Conservation (phyloP, 2,797 vertebrate species). For the Malacoraja senta region DNA sequence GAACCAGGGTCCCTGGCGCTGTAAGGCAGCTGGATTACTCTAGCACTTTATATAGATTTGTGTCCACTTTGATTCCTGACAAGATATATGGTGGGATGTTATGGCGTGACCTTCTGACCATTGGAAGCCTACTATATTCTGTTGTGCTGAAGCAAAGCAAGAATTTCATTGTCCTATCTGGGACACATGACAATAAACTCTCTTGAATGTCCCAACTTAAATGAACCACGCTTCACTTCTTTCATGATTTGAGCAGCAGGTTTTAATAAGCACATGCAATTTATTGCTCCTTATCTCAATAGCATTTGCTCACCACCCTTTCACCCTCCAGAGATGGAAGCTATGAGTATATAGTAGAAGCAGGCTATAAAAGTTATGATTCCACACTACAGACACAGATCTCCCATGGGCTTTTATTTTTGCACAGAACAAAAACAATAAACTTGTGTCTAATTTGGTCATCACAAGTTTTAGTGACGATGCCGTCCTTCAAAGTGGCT, state of each 20-base stretch:
- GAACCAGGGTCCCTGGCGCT: too few species aligned
- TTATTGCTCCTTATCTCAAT: not conserved
- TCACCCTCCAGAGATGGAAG: too few species aligned
- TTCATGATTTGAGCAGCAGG: not conserved
- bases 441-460: not conserved
- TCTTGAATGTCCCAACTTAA: not conserved
- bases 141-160: too few species aligned
- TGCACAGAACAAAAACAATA: not conserved
- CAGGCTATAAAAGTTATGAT: not conserved
- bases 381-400: not conserved
- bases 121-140: too few species aligned
- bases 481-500: not conserved
- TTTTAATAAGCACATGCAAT: not conserved
- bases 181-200: too few species aligned
- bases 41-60: too few species aligned
- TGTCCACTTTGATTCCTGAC: not conserved
- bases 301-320: not conserved
- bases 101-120: too few species aligned
- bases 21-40: too few species aligned
- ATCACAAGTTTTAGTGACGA: not conserved
- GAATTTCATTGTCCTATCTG: too few species aligned
- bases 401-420: not conserved
- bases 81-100: not conserved
- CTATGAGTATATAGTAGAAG: not conserved
- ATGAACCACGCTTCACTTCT: not conserved